Evolutionary conservation across 2,888 invertebrate genomes (phyloP), one percentile per base, ranked within the genome.

Genomic region (Aquatica leii): DNA sequence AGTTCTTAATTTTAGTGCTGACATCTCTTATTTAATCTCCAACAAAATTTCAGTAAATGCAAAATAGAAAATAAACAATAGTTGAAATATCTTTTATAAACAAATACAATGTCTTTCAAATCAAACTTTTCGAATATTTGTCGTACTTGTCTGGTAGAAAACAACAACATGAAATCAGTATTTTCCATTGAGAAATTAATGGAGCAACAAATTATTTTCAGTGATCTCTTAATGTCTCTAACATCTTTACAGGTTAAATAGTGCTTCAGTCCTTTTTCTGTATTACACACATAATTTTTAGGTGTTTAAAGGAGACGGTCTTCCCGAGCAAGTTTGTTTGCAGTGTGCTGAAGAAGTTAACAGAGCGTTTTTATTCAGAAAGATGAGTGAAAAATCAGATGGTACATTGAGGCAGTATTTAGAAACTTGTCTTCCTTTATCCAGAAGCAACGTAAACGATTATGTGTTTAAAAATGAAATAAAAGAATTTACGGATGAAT

Each of bases 311-410:
- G 72, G 71, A 43, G 79, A 80, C 70, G 77, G 76, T 9, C 67
- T 78, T 62, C 79, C 80, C 17, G 71, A 74, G 54, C 76, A 74
- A 63, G 70, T 80, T 12, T 80, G 80, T 65, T 40, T 65, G n/a
- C 70, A 71, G 50, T 80, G 80, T 67, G 66, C 69, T 15, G 57
- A 73, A 34, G 73, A 75, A 62, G 67, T 78, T 34, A 70, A 71
- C 43, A 65, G 71, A n/a, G 69, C 75, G 0, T 72, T 75, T 67
- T 68, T 69, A 55, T 80, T 80, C 56, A 74, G 71, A 61, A 72
- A 73, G 59, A 65, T 75, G 21, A 78, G 77, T 64, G 74, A 77
- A 69, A 72, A 72, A n/a, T 78, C 79, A 1, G 76, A 78, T 66
- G n/a, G 15, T 8, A 69, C 69, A 14, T 71, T 77, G 62, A 57